Evolutionary conservation across 1,140 invertebrate genomes (phyloP).

Genomic region (Heliconius eleuchia): DNA sequence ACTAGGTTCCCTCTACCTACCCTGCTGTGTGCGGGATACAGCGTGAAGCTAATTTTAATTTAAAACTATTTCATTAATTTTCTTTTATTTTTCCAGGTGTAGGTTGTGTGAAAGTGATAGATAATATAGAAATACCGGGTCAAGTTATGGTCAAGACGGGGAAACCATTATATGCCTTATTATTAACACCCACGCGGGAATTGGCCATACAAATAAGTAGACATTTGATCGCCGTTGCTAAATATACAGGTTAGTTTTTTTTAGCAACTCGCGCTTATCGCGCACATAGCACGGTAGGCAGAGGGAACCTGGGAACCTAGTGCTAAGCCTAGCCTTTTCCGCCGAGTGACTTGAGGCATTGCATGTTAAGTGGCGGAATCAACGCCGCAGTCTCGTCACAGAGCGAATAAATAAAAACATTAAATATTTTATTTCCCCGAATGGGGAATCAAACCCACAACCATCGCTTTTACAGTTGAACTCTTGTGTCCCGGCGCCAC

Average conservation of each 20-base stretch:
- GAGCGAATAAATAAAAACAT: no score
- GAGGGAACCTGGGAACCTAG: background rate
- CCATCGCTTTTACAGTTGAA: no score
- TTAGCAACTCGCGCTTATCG: background rate
- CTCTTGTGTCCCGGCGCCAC: no score
- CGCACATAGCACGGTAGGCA: background rate
- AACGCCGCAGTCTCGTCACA: background rate
- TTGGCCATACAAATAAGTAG: constrained; percentile 96
- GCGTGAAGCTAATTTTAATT: background rate
- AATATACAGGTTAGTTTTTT: constrained; percentile 85
- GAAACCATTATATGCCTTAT: constrained; percentile 89
- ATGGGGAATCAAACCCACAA: no score
- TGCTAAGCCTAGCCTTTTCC: no score
- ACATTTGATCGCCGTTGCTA: constrained; percentile 90
- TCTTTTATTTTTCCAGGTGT: constrained; percentile 58
- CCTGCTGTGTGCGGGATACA: no score
- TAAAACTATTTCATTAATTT: background rate
- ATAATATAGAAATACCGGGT: constrained; percentile 80
- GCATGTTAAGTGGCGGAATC: background rate
- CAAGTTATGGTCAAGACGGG: constrained; percentile 56
- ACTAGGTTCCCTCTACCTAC: no score
- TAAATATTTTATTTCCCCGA: no score
- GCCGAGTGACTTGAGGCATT: background rate
- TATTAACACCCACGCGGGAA: constrained; percentile 97
- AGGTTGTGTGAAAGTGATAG: constrained; percentile 84